Evolutionary conservation across 2,888 invertebrate species (phyloP).

Genomic region (Pollenia labialis): DNA sequence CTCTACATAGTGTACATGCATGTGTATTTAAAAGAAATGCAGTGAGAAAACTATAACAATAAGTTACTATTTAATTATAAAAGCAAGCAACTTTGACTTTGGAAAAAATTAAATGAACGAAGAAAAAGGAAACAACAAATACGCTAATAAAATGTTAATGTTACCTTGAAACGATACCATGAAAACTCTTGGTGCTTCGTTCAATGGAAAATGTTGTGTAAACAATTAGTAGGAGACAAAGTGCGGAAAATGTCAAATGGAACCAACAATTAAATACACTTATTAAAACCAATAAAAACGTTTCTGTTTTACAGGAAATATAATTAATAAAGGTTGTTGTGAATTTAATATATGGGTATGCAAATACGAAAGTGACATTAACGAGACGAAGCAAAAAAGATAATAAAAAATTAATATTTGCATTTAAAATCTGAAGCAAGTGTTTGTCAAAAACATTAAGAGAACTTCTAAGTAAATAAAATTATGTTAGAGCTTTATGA

Average conservation of each 20-base stretch:
- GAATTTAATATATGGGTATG: not conserved
- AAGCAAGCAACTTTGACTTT: slow-evolving; percentile 46
- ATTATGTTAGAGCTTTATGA: too few species aligned
- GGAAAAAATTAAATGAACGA: slow-evolving; percentile 19
- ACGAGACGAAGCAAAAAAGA: not conserved
- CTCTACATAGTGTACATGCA: not conserved
- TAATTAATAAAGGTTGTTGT: slow-evolving; percentile 26
- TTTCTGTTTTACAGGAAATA: slow-evolving; percentile 44
- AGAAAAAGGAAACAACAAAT: slow-evolving; percentile 50
- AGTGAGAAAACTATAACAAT: slow-evolving; percentile 28
- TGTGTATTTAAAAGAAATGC: slow-evolving; percentile 23
- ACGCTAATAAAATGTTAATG: slow-evolving; percentile 46
- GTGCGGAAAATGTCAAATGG: slow-evolving; percentile 6
- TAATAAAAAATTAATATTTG: not conserved
- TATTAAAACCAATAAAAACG: slow-evolving; percentile 43
- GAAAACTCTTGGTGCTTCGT: not conserved
- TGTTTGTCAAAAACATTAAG: not conserved
- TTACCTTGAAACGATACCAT: slow-evolving; percentile 44
- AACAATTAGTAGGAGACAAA: slow-evolving; percentile 4
- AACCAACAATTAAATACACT: slow-evolving; percentile 31
- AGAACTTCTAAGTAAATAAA: too few species aligned
- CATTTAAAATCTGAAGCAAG: not conserved
- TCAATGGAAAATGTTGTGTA: slow-evolving; percentile 2
- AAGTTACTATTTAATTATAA: slow-evolving; percentile 56
- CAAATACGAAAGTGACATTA: slow-evolving; percentile 7